Percentiles rank a stretch among this genome's conserved stretches.
Evolutionary conservation across 2,113 vertebrate genomes (phyloP).

Genomic region (Puntigrus tetrazona): DNA sequence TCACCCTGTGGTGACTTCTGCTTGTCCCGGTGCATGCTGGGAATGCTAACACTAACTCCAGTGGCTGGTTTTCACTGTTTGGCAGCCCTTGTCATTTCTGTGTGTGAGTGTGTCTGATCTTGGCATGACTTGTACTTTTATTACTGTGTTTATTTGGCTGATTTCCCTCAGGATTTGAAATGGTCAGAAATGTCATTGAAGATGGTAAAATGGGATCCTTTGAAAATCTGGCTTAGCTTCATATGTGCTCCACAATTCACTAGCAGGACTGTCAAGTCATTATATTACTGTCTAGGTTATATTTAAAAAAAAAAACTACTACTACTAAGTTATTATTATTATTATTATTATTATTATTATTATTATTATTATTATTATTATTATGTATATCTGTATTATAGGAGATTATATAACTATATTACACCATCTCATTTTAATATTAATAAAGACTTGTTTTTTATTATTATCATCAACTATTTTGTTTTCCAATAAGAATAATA

Average conservation of each 20-base stretch:
- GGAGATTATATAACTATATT: too few species aligned
- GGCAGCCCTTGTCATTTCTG: slow-evolving; percentile 11
- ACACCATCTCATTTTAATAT: too few species aligned
- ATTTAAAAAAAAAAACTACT: background rate
- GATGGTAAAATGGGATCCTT: background rate
- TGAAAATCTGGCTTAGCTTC: background rate
- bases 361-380: too few species aligned
- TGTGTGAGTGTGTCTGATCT: slow-evolving; percentile 34
- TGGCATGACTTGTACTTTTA: slow-evolving; percentile 41
- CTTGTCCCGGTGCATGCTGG: slow-evolving; percentile 56
- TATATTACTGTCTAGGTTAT: background rate
- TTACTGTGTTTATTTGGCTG: background rate
- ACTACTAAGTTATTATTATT: too few species aligned
- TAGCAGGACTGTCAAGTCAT: background rate
- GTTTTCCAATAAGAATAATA: too few species aligned
- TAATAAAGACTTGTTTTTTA: too few species aligned
- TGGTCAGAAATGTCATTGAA: background rate
- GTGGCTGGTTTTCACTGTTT: slow-evolving; percentile 42
- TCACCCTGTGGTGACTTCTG: slow-evolving; percentile 14
- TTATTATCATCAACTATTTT: too few species aligned
- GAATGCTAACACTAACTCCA: slow-evolving; percentile 52
- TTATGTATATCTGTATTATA: too few species aligned
- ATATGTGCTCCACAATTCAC: background rate
- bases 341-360: too few species aligned
- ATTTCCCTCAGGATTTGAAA: background rate